These are phyloP conservation scores for Sternarchorhynchus goeldii DNA, from an alignment of 2,797 vertebrate species.

Conservation along the genomic window DNA sequence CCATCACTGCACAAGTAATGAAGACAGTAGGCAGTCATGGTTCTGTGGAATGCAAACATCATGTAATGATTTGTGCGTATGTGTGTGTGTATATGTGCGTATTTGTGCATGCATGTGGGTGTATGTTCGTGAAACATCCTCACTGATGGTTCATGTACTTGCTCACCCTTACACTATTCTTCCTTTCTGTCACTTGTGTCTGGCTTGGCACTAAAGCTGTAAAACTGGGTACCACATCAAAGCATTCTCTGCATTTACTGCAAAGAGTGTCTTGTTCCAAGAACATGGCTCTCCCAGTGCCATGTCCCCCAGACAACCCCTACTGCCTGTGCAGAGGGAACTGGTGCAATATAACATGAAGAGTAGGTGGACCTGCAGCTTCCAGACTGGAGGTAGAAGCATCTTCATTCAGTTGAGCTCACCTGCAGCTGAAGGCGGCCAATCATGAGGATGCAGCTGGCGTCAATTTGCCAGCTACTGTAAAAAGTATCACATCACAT, in stretches of 20 bases:
- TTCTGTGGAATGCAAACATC: constrained; percentile 49
- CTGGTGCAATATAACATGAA: not conserved
- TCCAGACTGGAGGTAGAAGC: constrained; percentile 20
- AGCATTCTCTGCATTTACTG: constrained; percentile 65
- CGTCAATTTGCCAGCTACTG: constrained; percentile 1
- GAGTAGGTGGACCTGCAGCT: constrained; percentile 22
- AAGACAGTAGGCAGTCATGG: constrained; percentile 48
- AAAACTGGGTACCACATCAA: constrained; percentile 75
- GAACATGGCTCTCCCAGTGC: constrained; percentile 66
- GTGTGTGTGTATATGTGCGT: constrained; percentile 15
- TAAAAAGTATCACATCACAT: constrained; percentile 17
- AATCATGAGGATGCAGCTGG: constrained; percentile 38
- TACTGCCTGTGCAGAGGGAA: constrained; percentile 11
- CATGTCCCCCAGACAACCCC: constrained; percentile 63
- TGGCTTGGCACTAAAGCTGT: constrained; percentile 75
- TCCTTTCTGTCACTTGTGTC: constrained; percentile 71
- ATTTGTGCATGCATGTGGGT: not conserved
- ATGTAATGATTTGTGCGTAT: constrained; percentile 47
- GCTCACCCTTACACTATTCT: constrained; percentile 74
- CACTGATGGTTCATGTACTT: constrained; percentile 74
- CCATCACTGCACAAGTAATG: constrained; percentile 40
- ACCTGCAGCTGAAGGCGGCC: constrained; percentile 34
- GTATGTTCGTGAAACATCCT: constrained; percentile 8
- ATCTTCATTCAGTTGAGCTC: constrained; percentile 34
- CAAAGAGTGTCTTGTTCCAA: constrained; percentile 69